These are phyloP conservation scores for Brachionus angularis DNA, from an alignment of 1,140 invertebrate species.

Conservation along the genomic window DNA sequence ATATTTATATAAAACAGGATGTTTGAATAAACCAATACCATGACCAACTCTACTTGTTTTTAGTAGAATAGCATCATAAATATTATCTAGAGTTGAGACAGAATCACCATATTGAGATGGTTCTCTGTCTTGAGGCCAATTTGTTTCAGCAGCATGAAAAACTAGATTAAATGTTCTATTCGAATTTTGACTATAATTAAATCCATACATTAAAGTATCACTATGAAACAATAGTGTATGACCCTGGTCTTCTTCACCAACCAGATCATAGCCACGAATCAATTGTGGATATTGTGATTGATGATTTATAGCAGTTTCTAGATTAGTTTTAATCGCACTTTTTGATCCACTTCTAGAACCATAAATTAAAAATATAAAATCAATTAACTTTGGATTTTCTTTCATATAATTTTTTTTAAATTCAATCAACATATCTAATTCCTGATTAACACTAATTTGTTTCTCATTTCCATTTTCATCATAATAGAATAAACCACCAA, in stretches of 20 bases:
- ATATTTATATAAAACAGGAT: constrained; percentile 47
- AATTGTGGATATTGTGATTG: constrained; percentile 47
- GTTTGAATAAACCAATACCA: constrained; percentile 47
- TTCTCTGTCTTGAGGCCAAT: constrained; percentile 48
- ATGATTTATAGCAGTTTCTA: not conserved
- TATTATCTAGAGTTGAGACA: constrained; percentile 46
- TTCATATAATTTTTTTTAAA: constrained; percentile 23
- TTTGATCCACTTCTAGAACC: not conserved
- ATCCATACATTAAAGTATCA: constrained; percentile 43
- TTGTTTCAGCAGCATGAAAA: constrained; percentile 48
- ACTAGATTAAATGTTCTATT: constrained; percentile 45
- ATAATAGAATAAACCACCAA: constrained; percentile 23
- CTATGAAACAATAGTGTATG: constrained; percentile 47
- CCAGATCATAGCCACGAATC: constrained; percentile 48
- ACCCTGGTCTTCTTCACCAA: constrained; percentile 48
- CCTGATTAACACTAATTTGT: not conserved
- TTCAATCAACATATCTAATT: not conserved
- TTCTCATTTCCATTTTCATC: not conserved
- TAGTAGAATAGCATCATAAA: constrained; percentile 47
- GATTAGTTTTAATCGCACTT: not conserved
- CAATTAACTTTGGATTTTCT: constrained; percentile 10
- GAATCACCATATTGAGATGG: constrained; percentile 45
- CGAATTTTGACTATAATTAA: constrained; percentile 23
- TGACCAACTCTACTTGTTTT: constrained; percentile 47
- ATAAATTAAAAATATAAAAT: constrained; percentile 36